Conservation (phyloP, 2,888 invertebrate species). For the Erebia aethiops region DNA sequence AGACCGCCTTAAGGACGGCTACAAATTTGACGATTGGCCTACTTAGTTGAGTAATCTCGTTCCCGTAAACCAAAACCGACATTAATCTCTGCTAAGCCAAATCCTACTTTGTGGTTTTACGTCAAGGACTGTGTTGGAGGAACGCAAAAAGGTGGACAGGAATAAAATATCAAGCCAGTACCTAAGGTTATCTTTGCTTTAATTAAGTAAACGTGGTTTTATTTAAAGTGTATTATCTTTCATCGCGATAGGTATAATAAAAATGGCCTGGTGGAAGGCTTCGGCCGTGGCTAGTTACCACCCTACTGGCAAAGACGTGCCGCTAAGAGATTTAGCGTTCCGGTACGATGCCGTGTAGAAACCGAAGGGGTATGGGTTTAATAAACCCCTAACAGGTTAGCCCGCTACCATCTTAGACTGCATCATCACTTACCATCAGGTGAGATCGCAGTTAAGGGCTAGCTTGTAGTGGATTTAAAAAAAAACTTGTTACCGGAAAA, state of each 20-base stretch:
- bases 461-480: no score
- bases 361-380: no score
- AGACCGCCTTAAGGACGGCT: slow-evolving; percentile 50
- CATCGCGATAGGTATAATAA: slow-evolving; percentile 24
- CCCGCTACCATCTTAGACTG: no score
- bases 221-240: slow-evolving; percentile 25
- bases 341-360: no score
- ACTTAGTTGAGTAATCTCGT: slow-evolving; percentile 47
- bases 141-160: slow-evolving; percentile 20
- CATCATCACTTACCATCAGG: no score
- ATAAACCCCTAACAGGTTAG: no score
- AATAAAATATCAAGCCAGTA: slow-evolving; percentile 38
- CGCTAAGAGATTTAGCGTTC: no score
- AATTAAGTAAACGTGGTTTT: slow-evolving; percentile 42
- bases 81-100: slow-evolving; percentile 26
- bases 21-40: slow-evolving; percentile 50
- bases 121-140: slow-evolving; percentile 22
- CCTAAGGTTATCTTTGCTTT: slow-evolving; percentile 39
- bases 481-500: no score
- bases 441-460: no score
- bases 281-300: no score
- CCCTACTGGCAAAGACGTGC: no score
- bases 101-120: slow-evolving; percentile 20
- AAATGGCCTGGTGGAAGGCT: no score
- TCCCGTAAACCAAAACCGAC: slow-evolving; percentile 42